These are phyloP conservation scores for Poecilia latipinna DNA, from an alignment of 2,113 vertebrate genomes.

Conservation along the genomic window DNA sequence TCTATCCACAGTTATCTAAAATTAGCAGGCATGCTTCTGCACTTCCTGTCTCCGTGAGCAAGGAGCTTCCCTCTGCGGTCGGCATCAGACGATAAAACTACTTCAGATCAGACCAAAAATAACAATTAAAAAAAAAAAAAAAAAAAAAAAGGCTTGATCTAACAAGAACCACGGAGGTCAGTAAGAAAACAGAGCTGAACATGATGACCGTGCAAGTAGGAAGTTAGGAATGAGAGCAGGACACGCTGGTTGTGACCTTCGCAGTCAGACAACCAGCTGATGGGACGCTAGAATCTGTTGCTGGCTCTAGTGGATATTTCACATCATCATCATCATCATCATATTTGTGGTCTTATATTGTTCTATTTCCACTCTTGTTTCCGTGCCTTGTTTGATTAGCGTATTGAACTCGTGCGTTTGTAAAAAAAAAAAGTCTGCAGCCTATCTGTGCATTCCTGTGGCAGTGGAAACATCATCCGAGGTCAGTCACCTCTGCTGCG, in stretches of 20 bases:
- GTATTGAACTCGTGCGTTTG: slow-evolving; percentile 31
- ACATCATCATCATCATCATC: slow-evolving; percentile 7
- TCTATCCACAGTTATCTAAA: neutral
- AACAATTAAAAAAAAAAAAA: no score
- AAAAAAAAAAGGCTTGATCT: neutral
- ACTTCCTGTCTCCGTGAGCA: neutral
- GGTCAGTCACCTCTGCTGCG: neutral
- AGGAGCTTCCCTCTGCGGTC: no score
- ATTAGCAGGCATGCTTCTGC: no score
- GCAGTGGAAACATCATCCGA: slow-evolving; percentile 5
- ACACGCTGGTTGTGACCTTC: slow-evolving; percentile 58
- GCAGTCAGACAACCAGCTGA: slow-evolving; percentile 24
- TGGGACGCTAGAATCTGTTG: slow-evolving; percentile 34
- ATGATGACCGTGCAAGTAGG: neutral
- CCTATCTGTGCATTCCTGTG: slow-evolving; percentile 36
- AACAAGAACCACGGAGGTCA: neutral
- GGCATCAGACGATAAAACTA: no score
- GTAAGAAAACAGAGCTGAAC: neutral
- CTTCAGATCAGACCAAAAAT: no score
- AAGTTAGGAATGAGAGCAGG: slow-evolving; percentile 36
- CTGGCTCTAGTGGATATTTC: slow-evolving; percentile 39
- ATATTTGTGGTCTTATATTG: slow-evolving; percentile 63
- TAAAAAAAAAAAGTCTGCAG: slow-evolving; percentile 15
- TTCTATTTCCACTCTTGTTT: slow-evolving; percentile 54
- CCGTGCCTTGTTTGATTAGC: slow-evolving; percentile 70